Evolutionary conservation across 1,140 invertebrate species (phyloP), one percentile per base, ranked within the genome.

Genomic region (Tetramorium alpestre): DNA sequence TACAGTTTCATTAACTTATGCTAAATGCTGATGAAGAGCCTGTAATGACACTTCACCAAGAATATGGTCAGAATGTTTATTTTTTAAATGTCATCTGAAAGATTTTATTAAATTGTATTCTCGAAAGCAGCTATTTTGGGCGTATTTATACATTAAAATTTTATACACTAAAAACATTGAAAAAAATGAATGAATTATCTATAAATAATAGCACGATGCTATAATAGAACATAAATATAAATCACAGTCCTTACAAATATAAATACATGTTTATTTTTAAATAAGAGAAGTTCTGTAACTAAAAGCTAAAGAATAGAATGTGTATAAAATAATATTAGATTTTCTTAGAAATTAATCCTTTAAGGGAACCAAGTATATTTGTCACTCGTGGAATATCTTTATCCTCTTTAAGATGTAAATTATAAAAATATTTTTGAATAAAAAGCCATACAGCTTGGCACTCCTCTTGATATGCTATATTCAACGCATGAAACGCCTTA

Each of bases 31-130:
- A 67, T 67, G 8, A 67, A 44, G 7, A 47, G 18, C 47, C 47
- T 54, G 25, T 51, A 54, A 51, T n/a, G 47, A 16, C 13, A 8
- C 3, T 70, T 44, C 41, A 49, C 3, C 5, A 2, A 70, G 13
- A 8, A 72, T 54, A 33, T 10, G 16, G 11, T 3, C 18, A 58
- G 54, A 22, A 75, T 58, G 72, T 41, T 75, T 75, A 33, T 58
- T n/a, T 41, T 5, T 75, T 13, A 75, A 56, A 56, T 44, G 54
- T 75, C 58, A 60, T 58, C 7, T 75, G 6, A 75, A 75, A 41
- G n/a, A 0, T 49, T 58, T 75, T 25, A 75, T 22, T 1, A 22
- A 75, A 22, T 58, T 41, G 11, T 75, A 75, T 7, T 58, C 72
- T 75, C 54, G 13, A 0, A 6, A 18, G n/a, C n/a, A 58, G 25